Evolutionary conservation across 2,888 invertebrate species (phyloP).

Genomic region (Nymphalis c-album): DNA sequence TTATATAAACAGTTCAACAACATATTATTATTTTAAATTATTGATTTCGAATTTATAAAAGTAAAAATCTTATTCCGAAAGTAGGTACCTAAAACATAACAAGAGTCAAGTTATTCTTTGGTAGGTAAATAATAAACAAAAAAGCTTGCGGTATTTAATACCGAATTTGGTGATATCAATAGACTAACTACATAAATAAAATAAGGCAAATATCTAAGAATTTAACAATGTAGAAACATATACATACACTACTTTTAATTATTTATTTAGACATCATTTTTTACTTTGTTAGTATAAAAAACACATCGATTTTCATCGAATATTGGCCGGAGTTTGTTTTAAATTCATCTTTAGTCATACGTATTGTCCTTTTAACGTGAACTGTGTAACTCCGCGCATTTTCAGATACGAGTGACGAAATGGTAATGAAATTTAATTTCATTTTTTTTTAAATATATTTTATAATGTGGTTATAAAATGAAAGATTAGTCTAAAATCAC

Average conservation of each 20-base stretch:
- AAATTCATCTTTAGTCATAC: not conserved
- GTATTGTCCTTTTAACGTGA: conserved; percentile 12
- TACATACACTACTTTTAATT: too few species aligned
- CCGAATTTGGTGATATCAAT: conserved; percentile 26
- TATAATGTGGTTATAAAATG: conserved; percentile 45
- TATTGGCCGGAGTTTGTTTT: too few species aligned
- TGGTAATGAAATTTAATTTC: conserved; percentile 47
- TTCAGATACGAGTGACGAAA: conserved; percentile 30
- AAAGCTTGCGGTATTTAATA: conserved; percentile 31
- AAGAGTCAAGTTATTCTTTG: conserved; percentile 33
- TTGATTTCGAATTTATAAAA: not conserved
- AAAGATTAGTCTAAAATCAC: conserved; percentile 61
- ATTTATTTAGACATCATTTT: too few species aligned
- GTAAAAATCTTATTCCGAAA: not conserved
- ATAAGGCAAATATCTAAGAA: not conserved
- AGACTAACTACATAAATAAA: conserved; percentile 28
- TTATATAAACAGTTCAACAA: not conserved
- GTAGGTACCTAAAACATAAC: not conserved
- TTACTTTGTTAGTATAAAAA: too few species aligned
- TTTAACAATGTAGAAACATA: too few species aligned
- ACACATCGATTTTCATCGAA: too few species aligned
- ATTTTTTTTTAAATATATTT: conserved; percentile 42
- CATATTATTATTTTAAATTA: not conserved
- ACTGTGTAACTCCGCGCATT: conserved; percentile 42
- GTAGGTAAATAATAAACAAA: conserved; percentile 22